Percentiles rank a stretch among this genome's conserved stretches.
Conservation (phyloP, 2,888 invertebrate genomes). For the Philopedon plagiatum region DNA sequence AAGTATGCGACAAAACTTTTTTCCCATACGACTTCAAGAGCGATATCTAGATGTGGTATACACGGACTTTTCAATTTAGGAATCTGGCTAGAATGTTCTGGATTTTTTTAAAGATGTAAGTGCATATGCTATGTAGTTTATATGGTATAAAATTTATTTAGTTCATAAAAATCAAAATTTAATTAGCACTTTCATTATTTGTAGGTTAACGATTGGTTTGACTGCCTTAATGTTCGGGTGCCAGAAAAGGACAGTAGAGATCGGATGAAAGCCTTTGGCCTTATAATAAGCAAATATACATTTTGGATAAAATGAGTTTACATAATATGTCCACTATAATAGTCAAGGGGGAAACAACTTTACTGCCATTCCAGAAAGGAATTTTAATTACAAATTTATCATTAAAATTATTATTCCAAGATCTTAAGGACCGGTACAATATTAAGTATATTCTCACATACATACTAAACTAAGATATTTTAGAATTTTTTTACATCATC, state of each 20-base stretch:
- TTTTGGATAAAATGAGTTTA: conserved; percentile 12
- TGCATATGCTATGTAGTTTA: neutral
- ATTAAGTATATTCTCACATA: conserved; percentile 53
- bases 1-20: conserved; percentile 47
- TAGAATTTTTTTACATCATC: conserved; percentile 54
- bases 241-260: conserved; percentile 6
- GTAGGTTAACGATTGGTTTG: conserved; percentile 46
- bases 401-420: conserved; percentile 6
- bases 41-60: conserved; percentile 34
- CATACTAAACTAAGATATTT: conserved; percentile 55
- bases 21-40: conserved; percentile 46
- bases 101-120: conserved; percentile 13
- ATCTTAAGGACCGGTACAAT: conserved; percentile 34
- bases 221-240: conserved; percentile 35
- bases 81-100: conserved; percentile 15
- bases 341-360: neutral
- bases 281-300: conserved; percentile 9
- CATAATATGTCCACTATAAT: neutral
- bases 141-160: neutral
- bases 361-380: conserved; percentile 35
- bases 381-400: conserved; percentile 32
- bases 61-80: conserved; percentile 6
- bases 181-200: neutral
- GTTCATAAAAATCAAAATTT: neutral
- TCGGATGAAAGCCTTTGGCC: neutral